A percentile compares a stretch with the other conserved stretches of the same genome.
phyloP scores from a whole-genome alignment of 2,888 invertebrate genomes.

The Patella depressa region DNA sequence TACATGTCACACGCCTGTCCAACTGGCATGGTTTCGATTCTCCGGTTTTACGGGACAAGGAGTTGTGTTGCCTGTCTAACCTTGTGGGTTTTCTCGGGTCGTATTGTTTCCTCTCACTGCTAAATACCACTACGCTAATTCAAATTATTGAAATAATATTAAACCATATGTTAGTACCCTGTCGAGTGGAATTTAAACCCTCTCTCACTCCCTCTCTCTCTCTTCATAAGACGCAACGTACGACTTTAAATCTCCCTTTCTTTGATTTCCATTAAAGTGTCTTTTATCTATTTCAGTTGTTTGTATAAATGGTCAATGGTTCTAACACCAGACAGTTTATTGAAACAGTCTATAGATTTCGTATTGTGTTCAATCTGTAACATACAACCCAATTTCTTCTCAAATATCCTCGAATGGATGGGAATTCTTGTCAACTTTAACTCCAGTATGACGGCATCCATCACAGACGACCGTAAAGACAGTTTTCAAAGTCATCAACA shows the following conservation, averaged over 20 bases:
- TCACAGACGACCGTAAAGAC: conserved; percentile 76
- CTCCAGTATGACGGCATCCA: conserved; percentile 75
- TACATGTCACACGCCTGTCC: too few species aligned
- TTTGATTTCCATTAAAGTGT: not conserved
- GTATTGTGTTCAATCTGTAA: conserved; percentile 89
- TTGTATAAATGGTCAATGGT: conserved; percentile 84
- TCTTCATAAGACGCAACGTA: too few species aligned
- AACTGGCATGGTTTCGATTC: too few species aligned
- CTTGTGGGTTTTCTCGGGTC: too few species aligned
- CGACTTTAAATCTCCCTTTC: not conserved
- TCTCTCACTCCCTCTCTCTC: too few species aligned
- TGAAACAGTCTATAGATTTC: conserved; percentile 89
- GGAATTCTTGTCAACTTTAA: conserved; percentile 70
- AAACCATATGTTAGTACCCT: too few species aligned
- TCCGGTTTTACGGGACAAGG: too few species aligned
- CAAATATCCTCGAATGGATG: conserved; percentile 81
- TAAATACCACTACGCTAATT: too few species aligned
- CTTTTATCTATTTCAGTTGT: conserved; percentile 71
- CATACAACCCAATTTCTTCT: conserved; percentile 84
- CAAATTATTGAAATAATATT: too few species aligned
- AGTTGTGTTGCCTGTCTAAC: too few species aligned
- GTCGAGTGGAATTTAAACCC: too few species aligned
- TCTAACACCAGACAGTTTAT: conserved; percentile 78
- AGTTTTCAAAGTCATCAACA: conserved; percentile 47
- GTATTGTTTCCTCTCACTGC: too few species aligned